Percentiles rank a stretch among this genome's conserved stretches.
phyloP scores from a whole-genome alignment of 2,113 vertebrate species.

The Herpetotheres cachinnans region DNA sequence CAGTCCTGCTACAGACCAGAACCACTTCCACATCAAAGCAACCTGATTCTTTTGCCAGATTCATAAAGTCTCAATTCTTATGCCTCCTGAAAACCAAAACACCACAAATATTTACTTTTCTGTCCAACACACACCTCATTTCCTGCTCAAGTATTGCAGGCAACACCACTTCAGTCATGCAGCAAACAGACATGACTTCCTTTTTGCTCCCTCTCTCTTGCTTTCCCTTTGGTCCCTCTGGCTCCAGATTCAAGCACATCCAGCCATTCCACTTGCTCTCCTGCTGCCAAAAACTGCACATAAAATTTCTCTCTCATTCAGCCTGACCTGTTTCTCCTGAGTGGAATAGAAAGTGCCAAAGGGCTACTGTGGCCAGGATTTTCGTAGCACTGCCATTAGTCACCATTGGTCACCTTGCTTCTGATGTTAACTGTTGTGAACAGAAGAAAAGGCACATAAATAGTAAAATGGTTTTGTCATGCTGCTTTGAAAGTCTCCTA shows the following conservation, averaged over 20 bases:
- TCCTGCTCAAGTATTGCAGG: conserved; percentile 48
- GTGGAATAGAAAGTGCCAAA: background rate
- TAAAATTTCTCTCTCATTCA: background rate
- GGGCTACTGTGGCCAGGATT: background rate
- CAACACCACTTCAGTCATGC: conserved; percentile 31
- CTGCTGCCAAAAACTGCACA: background rate
- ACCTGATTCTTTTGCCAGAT: conserved; percentile 2
- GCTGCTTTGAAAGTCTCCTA: background rate
- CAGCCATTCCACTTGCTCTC: conserved; percentile 2
- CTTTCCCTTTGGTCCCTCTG: background rate
- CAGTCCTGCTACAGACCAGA: conserved; percentile 9
- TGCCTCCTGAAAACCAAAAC: conserved; percentile 34
- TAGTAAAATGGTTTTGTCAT: background rate
- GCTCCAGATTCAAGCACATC: conserved; percentile 29
- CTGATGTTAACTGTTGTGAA: background rate
- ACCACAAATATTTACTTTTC: conserved; percentile 62
- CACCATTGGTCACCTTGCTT: background rate
- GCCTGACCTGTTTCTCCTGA: background rate
- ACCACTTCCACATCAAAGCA: conserved; percentile 65
- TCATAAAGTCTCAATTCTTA: conserved; percentile 35
- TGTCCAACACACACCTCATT: conserved; percentile 49
- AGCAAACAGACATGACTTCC: conserved; percentile 44
- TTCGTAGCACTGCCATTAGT: background rate
- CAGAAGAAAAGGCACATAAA: background rate
- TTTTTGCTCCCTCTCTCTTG: conserved; percentile 16